A percentile compares a stretch with the other conserved stretches of the same genome.
Evolutionary conservation across 2,888 invertebrate species (phyloP).

Genomic region (Sinotaia quadrata): DNA sequence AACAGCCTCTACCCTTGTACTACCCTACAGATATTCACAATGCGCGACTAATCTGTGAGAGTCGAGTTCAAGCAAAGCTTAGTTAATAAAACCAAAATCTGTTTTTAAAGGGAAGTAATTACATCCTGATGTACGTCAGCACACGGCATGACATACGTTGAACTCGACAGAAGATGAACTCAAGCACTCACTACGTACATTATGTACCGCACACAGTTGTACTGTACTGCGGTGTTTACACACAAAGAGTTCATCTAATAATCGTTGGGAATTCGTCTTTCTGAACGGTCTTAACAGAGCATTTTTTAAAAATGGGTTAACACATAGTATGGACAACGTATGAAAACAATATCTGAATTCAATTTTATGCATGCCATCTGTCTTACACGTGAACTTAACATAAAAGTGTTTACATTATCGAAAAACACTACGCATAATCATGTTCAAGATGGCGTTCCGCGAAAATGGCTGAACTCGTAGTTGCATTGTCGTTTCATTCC

Average conservation of each 20-base stretch:
- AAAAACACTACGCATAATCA: slow-evolving; percentile 6
- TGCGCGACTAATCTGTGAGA: too few species aligned
- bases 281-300: too few species aligned
- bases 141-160: neutral
- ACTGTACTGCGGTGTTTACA: neutral
- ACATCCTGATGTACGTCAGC: neutral
- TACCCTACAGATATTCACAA: too few species aligned
- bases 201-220: neutral
- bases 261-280: too few species aligned
- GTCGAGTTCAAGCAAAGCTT: too few species aligned
- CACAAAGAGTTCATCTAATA: neutral
- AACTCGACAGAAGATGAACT: neutral
- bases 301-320: too few species aligned
- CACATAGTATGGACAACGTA: too few species aligned
- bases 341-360: too few species aligned
- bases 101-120: neutral
- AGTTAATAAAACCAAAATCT: neutral
- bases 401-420: too few species aligned
- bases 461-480: slow-evolving; percentile 12
- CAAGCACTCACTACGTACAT: neutral
- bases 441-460: slow-evolving; percentile 24
- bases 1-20: too few species aligned
- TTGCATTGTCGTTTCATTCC: neutral
- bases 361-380: too few species aligned
- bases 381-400: too few species aligned